These are phyloP conservation scores for Noturus placidus DNA, from an alignment of 2,113 vertebrate genomes.

Conservation along the genomic window DNA sequence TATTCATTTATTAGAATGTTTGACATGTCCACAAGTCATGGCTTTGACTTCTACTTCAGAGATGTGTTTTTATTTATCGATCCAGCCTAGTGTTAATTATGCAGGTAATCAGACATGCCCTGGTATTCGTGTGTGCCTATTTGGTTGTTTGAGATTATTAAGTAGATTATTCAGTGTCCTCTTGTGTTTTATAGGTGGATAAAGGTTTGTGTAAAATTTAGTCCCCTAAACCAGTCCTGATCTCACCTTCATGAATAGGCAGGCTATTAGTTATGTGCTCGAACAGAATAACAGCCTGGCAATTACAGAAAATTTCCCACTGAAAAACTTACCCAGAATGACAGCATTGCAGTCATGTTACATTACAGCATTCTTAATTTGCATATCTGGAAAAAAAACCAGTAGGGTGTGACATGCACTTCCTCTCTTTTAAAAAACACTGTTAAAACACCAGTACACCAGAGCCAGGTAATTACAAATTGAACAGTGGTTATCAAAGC, in stretches of 20 bases:
- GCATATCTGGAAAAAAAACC: background rate
- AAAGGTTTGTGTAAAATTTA: background rate
- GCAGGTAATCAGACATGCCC: background rate
- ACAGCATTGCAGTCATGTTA: background rate
- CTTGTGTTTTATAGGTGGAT: background rate
- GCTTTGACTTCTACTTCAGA: background rate
- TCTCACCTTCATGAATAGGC: background rate
- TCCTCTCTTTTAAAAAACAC: background rate
- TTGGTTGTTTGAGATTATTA: background rate
- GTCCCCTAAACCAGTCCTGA: background rate
- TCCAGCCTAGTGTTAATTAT: background rate
- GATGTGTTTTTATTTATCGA: background rate
- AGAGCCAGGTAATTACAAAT: background rate
- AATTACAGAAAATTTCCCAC: conserved; percentile 13
- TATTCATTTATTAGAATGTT: background rate
- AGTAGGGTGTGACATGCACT: background rate
- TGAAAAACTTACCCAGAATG: background rate
- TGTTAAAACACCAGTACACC: background rate
- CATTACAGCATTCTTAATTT: background rate
- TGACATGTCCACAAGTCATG: background rate
- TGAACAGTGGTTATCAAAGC: background rate
- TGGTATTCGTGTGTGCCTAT: background rate
- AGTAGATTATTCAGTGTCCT: background rate
- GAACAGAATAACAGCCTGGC: background rate
- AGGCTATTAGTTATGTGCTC: background rate